Conservation (phyloP, 2,113 vertebrate species). For the Rhegmatorhina hoffmannsi region DNA sequence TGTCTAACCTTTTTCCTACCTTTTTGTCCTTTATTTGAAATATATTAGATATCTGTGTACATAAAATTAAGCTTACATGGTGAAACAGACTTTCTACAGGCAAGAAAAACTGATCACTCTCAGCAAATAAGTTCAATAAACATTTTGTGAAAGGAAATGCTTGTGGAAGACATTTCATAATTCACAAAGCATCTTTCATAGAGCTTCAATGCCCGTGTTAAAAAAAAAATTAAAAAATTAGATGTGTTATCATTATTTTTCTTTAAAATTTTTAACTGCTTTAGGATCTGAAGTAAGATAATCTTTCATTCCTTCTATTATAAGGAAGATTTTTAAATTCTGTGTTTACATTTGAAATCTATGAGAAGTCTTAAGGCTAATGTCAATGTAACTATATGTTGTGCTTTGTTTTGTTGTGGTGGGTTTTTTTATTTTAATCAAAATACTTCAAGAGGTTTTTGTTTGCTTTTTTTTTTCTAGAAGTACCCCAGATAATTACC, state of each 20-base stretch:
- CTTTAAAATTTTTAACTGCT: neutral
- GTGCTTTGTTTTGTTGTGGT: neutral
- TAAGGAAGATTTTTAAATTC: neutral
- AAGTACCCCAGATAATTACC: neutral
- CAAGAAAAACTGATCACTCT: neutral
- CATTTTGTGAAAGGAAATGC: neutral
- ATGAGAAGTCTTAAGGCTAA: neutral
- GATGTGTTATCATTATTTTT: neutral
- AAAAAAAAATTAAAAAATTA: neutral
- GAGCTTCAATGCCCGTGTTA: neutral
- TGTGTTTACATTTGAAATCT: neutral
- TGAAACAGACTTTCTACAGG: neutral
- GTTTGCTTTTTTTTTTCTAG: neutral
- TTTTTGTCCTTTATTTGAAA: neutral
- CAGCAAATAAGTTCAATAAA: neutral
- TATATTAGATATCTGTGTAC: neutral
- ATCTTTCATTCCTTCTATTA: neutral
- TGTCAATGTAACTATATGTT: neutral
- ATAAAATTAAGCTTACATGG: neutral
- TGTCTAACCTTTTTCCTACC: neutral
- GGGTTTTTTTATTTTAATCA: neutral
- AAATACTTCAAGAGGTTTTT: neutral
- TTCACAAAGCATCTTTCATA: neutral
- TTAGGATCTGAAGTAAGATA: neutral
- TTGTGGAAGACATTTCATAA: neutral